These are phyloP conservation scores for Cricetomys ansorgei DNA, from an alignment of 2,113 vertebrate genomes.

Conservation along the genomic window DNA sequence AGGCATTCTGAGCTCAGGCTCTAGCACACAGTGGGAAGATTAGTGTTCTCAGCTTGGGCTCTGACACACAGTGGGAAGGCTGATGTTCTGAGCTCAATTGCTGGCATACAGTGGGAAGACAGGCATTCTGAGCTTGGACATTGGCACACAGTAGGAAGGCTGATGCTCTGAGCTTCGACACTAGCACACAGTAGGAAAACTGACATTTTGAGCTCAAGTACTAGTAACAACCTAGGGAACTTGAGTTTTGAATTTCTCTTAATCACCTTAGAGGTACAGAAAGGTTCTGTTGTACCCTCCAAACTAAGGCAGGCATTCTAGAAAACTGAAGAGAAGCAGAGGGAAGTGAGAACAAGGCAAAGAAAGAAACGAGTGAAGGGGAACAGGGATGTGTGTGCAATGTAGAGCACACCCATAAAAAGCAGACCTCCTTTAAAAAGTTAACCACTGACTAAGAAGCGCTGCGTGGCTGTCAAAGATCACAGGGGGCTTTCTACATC, in stretches of 20 bases:
- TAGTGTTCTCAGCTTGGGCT: neutral
- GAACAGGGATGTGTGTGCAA: too few relatives aligned
- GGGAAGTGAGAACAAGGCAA: neutral
- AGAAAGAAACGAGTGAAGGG: neutral
- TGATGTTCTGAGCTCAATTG: neutral
- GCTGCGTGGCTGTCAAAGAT: fast-evolving
- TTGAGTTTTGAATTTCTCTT: neutral
- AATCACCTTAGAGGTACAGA: neutral
- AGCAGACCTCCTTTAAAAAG: neutral
- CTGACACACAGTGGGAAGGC: neutral
- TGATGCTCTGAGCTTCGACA: neutral
- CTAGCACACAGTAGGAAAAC: fast-evolving
- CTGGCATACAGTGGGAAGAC: neutral
- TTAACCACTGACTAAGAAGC: neutral
- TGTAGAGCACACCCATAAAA: neutral
- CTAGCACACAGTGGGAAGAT: neutral
- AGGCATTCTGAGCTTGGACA: neutral
- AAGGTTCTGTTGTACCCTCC: neutral
- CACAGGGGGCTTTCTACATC: neutral
- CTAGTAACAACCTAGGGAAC: neutral
- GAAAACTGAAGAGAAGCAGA: neutral
- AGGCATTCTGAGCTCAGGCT: neutral
- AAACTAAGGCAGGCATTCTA: neutral
- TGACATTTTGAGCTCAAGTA: neutral
- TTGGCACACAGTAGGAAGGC: fast-evolving